Percentiles rank a stretch among this genome's conserved stretches.
phyloP scores from a whole-genome alignment of 2,888 invertebrate species.

The Chouioia cunea region DNA sequence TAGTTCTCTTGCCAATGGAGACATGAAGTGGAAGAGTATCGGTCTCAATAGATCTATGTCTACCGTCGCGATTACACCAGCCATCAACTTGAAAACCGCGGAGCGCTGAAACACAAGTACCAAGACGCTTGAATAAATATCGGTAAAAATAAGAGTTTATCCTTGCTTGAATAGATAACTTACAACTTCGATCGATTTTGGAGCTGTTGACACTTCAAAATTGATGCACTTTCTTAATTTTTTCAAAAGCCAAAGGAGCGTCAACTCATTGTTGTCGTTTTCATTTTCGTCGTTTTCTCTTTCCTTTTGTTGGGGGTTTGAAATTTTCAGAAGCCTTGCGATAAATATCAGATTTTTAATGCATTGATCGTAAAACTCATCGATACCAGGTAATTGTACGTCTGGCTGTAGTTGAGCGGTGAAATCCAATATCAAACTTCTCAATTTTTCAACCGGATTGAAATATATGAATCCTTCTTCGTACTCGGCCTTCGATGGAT shows the following conservation, averaged over 20 bases:
- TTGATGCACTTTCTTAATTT: slow-evolving; percentile 83
- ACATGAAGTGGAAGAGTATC: slow-evolving; percentile 77
- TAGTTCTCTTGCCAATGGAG: slow-evolving; percentile 85
- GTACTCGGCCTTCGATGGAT: slow-evolving; percentile 63
- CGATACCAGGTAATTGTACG: slow-evolving; percentile 69
- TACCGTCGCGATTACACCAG: slow-evolving; percentile 78
- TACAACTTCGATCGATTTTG: slow-evolving; percentile 79
- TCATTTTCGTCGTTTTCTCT: slow-evolving; percentile 40
- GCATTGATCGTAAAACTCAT: slow-evolving; percentile 82
- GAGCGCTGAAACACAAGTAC: slow-evolving; percentile 74
- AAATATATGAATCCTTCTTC: slow-evolving; percentile 74
- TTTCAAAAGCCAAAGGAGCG: slow-evolving; percentile 81
- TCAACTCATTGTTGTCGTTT: slow-evolving; percentile 68
- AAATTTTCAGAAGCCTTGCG: slow-evolving; percentile 75
- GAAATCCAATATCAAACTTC: slow-evolving; percentile 80
- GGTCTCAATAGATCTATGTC: slow-evolving; percentile 72
- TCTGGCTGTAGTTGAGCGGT: slow-evolving; percentile 80
- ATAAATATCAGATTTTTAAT: slow-evolving; percentile 79
- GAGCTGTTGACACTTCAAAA: slow-evolving; percentile 81
- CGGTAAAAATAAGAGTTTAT: background rate
- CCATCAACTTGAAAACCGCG: slow-evolving; percentile 86
- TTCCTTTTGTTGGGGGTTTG: slow-evolving; percentile 64
- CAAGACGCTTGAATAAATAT: slow-evolving; percentile 21
- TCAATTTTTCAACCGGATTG: slow-evolving; percentile 75
- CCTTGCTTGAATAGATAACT: slow-evolving; percentile 60